phyloP scores from a whole-genome alignment of 1,140 invertebrate genomes.

The Calephelis virginiensis region DNA sequence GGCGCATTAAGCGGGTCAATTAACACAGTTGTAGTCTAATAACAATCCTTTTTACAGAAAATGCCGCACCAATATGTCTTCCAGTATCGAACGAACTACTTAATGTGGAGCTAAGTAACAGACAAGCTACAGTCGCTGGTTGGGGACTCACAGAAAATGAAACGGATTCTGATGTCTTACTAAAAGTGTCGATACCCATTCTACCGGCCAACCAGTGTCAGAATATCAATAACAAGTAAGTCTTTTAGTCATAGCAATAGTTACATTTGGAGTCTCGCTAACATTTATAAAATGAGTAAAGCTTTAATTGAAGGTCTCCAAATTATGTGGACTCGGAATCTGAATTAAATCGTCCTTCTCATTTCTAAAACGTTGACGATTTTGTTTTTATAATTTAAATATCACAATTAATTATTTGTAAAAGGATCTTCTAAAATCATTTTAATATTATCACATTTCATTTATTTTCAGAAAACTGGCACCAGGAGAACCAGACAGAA shows the following conservation, averaged over 20 bases:
- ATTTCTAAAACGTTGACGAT: too few relatives aligned
- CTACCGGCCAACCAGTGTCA: conserved; percentile 4
- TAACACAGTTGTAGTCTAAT: not conserved
- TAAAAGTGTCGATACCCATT: conserved; percentile 29
- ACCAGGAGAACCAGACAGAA: conserved; percentile 18
- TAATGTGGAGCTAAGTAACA: conserved; percentile 13
- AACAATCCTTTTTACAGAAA: conserved; percentile 25
- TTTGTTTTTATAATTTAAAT: too few relatives aligned
- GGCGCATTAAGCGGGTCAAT: too few relatives aligned
- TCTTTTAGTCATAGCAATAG: not conserved
- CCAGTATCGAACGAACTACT: conserved; percentile 26
- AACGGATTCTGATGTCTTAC: conserved; percentile 22
- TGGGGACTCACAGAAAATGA: conserved; percentile 34
- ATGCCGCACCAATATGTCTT: conserved; percentile 35
- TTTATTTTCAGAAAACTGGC: conserved; percentile 12
- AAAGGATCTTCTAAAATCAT: too few relatives aligned
- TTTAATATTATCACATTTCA: not conserved
- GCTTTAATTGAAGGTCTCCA: not conserved
- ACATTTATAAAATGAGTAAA: not conserved
- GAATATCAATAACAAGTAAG: conserved; percentile 29
- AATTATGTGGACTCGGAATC: too few relatives aligned
- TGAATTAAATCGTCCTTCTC: too few relatives aligned
- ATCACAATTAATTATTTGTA: not conserved
- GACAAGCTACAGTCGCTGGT: conserved; percentile 30
- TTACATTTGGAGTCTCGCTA: not conserved